Conservation (phyloP, 2,888 invertebrate species). For the Erebia ligea region DNA sequence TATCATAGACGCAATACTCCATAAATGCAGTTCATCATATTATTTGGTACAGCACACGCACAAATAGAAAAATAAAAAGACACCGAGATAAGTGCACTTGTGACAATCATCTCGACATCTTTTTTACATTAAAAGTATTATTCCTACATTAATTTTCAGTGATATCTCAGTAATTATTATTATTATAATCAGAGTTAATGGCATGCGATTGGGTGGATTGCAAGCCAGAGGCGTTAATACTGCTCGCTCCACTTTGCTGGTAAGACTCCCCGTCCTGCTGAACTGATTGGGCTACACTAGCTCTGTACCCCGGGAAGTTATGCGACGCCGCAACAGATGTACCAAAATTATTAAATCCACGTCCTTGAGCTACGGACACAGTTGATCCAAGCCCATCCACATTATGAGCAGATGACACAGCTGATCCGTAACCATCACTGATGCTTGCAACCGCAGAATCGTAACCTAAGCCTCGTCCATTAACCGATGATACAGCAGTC, state of each 20-base stretch:
- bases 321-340: conserved; percentile 63
- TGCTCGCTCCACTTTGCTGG: conserved; percentile 63
- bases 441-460: conserved; percentile 47
- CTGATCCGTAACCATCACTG: conserved; percentile 53
- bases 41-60: not conserved
- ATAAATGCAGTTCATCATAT: not conserved
- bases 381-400: conserved; percentile 51
- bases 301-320: conserved; percentile 54
- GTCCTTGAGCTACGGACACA: conserved; percentile 53
- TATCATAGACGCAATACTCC: not conserved
- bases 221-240: conserved; percentile 62
- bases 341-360: conserved; percentile 50
- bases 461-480: conserved; percentile 41
- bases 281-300: conserved; percentile 61
- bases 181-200: conserved; percentile 62
- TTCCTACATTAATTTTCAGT: not conserved
- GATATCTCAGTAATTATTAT: conserved; percentile 37
- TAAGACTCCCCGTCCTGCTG: conserved; percentile 56
- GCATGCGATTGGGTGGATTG: conserved; percentile 62
- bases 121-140: conserved; percentile 36
- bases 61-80: conserved; percentile 48
- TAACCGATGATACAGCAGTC: conserved; percentile 31
- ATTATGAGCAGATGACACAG: conserved; percentile 56
- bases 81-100: conserved; percentile 60
- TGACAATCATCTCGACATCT: conserved; percentile 66